phyloP scores from a whole-genome alignment of 2,797 vertebrate genomes.

The Garrulus glandarius region DNA sequence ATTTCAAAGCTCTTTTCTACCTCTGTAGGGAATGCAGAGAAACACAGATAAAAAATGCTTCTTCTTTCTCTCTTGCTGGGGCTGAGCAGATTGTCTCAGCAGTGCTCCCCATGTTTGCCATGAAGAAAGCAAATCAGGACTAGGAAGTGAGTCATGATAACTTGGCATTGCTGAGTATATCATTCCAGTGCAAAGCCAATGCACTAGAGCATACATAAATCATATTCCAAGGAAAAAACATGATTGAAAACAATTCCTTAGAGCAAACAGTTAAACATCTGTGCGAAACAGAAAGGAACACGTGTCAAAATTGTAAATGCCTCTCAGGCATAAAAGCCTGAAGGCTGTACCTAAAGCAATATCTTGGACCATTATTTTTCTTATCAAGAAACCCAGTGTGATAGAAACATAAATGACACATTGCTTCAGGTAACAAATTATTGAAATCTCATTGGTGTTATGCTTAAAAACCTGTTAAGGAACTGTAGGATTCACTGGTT shows the following conservation, averaged over 20 bases:
- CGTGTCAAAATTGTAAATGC: neutral
- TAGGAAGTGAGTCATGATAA: conserved; percentile 38
- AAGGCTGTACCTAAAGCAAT: neutral
- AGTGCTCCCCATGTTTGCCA: conserved; percentile 10
- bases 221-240: neutral
- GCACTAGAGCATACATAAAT: neutral
- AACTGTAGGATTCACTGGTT: neutral
- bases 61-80: neutral
- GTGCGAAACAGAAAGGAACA: neutral
- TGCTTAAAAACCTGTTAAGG: neutral
- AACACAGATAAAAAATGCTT: neutral
- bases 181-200: neutral
- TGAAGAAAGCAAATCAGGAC: neutral
- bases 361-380: neutral
- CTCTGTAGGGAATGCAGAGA: neutral
- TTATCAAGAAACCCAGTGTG: neutral
- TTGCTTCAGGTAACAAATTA: neutral
- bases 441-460: neutral
- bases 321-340: neutral
- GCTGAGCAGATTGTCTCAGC: conserved; percentile 60
- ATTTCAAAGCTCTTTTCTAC: neutral
- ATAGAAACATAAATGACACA: neutral
- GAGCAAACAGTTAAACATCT: neutral
- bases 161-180: neutral
- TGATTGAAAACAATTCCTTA: neutral